Conservation (phyloP, 2,113 vertebrate genomes). For the Oxygymnocypris stewartii region DNA sequence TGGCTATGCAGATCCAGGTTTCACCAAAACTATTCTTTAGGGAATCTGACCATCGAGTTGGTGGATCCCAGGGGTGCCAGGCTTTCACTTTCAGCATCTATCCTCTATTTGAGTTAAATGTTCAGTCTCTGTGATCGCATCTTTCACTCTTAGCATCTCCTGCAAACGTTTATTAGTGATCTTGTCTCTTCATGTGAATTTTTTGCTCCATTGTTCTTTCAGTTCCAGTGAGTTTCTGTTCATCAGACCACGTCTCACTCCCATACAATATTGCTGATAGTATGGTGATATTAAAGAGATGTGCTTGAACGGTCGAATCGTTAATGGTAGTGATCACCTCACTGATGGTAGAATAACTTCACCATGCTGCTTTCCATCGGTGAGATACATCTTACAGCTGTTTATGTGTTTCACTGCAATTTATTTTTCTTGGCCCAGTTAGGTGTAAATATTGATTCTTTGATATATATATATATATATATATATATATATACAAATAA, state of each 20-base stretch:
- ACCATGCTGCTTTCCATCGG: neutral
- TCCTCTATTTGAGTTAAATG: neutral
- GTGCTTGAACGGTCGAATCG: neutral
- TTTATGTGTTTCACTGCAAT: neutral
- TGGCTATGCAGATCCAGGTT: neutral
- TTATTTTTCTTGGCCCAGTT: neutral
- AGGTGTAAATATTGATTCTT: neutral
- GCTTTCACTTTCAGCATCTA: neutral
- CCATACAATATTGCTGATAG: neutral
- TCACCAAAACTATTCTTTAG: neutral
- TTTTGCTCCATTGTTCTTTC: neutral
- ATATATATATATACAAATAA: too few species aligned
- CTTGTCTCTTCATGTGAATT: neutral
- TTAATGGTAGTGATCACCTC: neutral
- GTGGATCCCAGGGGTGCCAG: neutral
- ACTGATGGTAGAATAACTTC: neutral
- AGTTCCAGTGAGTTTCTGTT: neutral
- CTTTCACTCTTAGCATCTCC: neutral
- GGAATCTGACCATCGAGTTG: neutral
- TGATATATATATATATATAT: too few species aligned
- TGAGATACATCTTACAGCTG: neutral
- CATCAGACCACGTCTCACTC: neutral
- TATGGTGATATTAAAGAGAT: neutral
- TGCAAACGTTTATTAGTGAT: neutral
- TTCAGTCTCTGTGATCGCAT: neutral